Base-by-base conservation (phyloP, 92 coral and sea anemone genomes). In the Phenganax subtilis region DNA sequence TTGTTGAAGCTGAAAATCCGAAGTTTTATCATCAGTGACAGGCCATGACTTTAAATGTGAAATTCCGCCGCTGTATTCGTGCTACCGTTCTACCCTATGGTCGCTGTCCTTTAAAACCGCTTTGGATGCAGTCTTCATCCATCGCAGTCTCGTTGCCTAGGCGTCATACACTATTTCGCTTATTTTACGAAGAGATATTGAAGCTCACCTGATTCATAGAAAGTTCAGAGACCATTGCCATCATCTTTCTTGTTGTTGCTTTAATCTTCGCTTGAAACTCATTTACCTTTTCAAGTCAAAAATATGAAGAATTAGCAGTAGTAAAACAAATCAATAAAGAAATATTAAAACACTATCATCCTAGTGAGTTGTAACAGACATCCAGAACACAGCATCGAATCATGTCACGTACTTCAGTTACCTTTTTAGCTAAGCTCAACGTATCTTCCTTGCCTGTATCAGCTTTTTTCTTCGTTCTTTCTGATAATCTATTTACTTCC, bases 191-290 rank as follows among this genome's bases (percentile, higher is more conserved):
- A 59, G 65, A 59, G 65, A 14, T 59, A 59, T 20, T 59, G n/a
- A 59, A 59, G 65, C 61, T 27, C n/a, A 79, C 83, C 83, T 94
- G 97, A 80, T 94, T 91, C 98, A 94, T 94, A 63, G 98, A 94
- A 73, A 94, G 89, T 72, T 94, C 98, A 0, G 98, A 94, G 10
- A 94, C 98, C 86, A 94, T 84, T 12, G 98, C 98, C 98, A 94
- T 94, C 97, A 94, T 94, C 77, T 94, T 94, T 54, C 98, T 90
- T 37, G 98, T 94, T 6, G 98, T 94, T 78, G 92, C 98, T 72
- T 94, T 94, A 84, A 94, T 94, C 77, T 90, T 94, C 47, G 96
- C 98, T 86, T 94, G 98, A 83, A 91, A 94, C 72, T 94, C 98
- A 75, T 94, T 94, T 15, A 94, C 98, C 98, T 94, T 57, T 27